Evolutionary conservation across 2,113 vertebrate species (phyloP), one percentile per base, ranked within the genome.

Genomic region (Entomyzon cyanotis): DNA sequence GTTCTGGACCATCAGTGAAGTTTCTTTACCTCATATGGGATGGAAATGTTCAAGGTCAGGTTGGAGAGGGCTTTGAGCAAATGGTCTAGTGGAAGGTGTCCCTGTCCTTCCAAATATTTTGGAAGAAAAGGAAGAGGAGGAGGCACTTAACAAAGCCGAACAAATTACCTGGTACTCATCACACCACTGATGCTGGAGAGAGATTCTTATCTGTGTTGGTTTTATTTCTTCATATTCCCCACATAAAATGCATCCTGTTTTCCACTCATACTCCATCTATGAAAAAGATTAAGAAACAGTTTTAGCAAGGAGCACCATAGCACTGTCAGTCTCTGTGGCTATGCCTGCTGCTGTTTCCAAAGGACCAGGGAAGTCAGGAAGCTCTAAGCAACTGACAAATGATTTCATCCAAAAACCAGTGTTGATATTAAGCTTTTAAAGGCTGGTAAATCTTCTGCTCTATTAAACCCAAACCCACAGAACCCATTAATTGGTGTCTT

Each of bases 361-460:
- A 59, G 82, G 63, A 47, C 49, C 50, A 81, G 37, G 41, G 63
- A 93, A 94, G 75, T 64, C 78, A 79, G 68, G 88, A 85, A 94
- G 90, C 19, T 78, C 91, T 93, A 70, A 83, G 71, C 95, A 89
- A 94, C 70, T 97, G 98, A 98, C 90, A 97, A 97, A 96, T 19
- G 1, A 89, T 96, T 87, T 87, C 90, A 89, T 76, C 90, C 70
- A 84, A 94, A 91, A 97, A 93, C 64, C 0, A 0, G 28, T 93
- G 47, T 52, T 96, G 90, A 56, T 95, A 91, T 98, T 97, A 96
- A 97, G 96, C 95, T 95, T 93, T 97, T 89, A 96, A 96, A 91
- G 94, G 93, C 97, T 98, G 97, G 97, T 97, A 98, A 97, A 98
- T 98, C 96, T 97, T 97, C 91, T 22, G 81, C 97, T 97, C 95